phyloP scores from a whole-genome alignment of 2,113 vertebrate species.

The Mobula birostris region DNA sequence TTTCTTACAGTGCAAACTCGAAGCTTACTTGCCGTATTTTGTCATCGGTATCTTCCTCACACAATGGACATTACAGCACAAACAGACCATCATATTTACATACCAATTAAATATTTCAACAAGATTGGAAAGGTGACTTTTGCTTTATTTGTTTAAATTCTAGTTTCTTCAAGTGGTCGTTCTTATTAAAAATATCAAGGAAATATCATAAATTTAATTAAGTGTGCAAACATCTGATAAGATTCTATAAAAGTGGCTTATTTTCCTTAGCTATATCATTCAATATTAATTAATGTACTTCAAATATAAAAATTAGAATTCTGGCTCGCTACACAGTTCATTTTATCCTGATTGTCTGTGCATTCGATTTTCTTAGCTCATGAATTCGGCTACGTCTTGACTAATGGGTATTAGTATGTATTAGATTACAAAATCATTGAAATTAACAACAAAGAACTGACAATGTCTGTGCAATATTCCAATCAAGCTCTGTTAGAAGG shows the following conservation, averaged over 20 bases:
- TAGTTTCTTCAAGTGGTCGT: conserved; percentile 8
- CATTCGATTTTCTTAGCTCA: conserved; percentile 15
- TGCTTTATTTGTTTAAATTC: conserved; percentile 14
- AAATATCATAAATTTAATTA: conserved; percentile 21
- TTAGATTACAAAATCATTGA: conserved; percentile 23
- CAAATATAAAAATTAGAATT: conserved; percentile 21
- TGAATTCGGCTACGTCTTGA: neutral
- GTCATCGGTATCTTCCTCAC: neutral
- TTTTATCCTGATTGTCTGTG: conserved; percentile 30
- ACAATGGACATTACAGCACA: conserved; percentile 10
- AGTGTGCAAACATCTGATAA: conserved; percentile 25
- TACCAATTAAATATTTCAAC: neutral
- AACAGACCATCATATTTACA: neutral
- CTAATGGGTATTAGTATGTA: neutral
- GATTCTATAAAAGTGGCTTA: conserved; percentile 30
- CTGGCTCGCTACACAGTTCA: neutral
- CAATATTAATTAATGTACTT: conserved; percentile 2
- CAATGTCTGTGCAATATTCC: neutral
- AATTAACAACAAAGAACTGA: neutral
- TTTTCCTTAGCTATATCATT: conserved; percentile 26
- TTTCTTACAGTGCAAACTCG: conserved; percentile 9
- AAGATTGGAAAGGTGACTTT: conserved; percentile 6
- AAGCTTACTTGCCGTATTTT: neutral
- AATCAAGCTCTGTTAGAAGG: neutral
- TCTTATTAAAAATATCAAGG: conserved; percentile 26